A percentile compares a stretch with the other conserved stretches of the same genome.
Conservation (phyloP, 2,797 vertebrate species). For the Linurgus olivaceus region DNA sequence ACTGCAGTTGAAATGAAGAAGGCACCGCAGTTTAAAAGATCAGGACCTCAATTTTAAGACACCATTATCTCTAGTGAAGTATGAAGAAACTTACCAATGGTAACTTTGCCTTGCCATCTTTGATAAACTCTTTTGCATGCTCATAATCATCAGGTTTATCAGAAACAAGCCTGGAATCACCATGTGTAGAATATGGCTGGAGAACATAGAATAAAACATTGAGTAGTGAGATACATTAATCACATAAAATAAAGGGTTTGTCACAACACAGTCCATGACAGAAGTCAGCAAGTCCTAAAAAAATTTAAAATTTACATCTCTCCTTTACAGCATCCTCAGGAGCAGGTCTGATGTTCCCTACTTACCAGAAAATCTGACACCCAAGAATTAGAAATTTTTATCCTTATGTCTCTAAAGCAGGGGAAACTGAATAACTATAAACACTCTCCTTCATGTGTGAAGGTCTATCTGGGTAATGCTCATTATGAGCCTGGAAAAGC, state of each 20-base stretch:
- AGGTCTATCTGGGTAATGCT: no score
- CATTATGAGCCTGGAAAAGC: not conserved
- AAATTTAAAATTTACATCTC: not conserved
- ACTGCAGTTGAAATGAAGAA: not conserved
- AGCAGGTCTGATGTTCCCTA: not conserved
- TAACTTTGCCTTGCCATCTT: constrained; percentile 71
- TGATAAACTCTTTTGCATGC: constrained; percentile 76
- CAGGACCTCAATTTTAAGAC: not conserved
- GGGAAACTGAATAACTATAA: not conserved
- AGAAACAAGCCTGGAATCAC: constrained; percentile 73
- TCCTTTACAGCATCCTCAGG: not conserved
- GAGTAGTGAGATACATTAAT: not conserved
- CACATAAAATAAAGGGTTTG: not conserved
- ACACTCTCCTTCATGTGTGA: not conserved
- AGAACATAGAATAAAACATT: not conserved
- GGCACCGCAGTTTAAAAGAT: not conserved
- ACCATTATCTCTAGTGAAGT: not conserved
- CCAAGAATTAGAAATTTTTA: not conserved
- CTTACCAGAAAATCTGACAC: not conserved
- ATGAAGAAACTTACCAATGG: constrained; percentile 78
- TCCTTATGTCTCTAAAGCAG: not conserved
- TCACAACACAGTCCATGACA: not conserved
- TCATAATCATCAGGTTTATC: constrained; percentile 80
- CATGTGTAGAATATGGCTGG: constrained; percentile 79
- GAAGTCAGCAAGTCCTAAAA: not conserved